A percentile compares a stretch with the other conserved stretches of the same genome.
phyloP scores from a whole-genome alignment of 1,140 invertebrate genomes.

The Zaprionus davidi region DNA sequence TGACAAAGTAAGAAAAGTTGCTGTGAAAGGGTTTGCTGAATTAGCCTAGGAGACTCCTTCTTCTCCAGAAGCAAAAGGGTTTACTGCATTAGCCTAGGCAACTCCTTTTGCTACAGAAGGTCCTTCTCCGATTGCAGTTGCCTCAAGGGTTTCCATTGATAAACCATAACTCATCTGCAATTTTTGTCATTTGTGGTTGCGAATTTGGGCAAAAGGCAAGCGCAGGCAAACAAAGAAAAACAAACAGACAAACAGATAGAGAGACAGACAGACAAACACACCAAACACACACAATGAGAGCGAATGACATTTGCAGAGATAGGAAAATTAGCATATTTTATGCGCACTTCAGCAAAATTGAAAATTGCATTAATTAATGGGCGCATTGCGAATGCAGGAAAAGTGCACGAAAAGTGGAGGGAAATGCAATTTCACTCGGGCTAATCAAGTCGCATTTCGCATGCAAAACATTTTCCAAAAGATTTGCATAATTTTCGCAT shows the following conservation, averaged over 20 bases:
- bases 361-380: slow-evolving; percentile 63
- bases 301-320: neutral
- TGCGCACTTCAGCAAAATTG: slow-evolving; percentile 52
- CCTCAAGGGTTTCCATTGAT: slow-evolving; percentile 34
- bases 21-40: slow-evolving; percentile 9
- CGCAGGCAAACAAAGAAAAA: slow-evolving; percentile 21
- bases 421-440: slow-evolving; percentile 33
- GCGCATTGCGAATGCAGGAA: slow-evolving; percentile 52
- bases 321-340: slow-evolving; percentile 70
- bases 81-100: slow-evolving; percentile 27
- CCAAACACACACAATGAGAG: slow-evolving; percentile 7
- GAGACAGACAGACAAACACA: neutral
- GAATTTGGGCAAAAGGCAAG: slow-evolving; percentile 27
- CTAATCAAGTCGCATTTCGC: slow-evolving; percentile 29
- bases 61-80: slow-evolving; percentile 21
- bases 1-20: slow-evolving; percentile 50
- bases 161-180: slow-evolving; percentile 63
- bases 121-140: slow-evolving; percentile 10
- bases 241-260: slow-evolving; percentile 33
- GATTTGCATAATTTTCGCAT: slow-evolving; percentile 80
- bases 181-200: slow-evolving; percentile 59
- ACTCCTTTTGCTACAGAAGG: neutral
- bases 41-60: slow-evolving; percentile 14
- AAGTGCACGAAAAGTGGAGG: slow-evolving; percentile 13
- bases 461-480: slow-evolving; percentile 30